phyloP scores from a whole-genome alignment of 2,888 invertebrate species.

The Stenchaetothrips biformis region DNA sequence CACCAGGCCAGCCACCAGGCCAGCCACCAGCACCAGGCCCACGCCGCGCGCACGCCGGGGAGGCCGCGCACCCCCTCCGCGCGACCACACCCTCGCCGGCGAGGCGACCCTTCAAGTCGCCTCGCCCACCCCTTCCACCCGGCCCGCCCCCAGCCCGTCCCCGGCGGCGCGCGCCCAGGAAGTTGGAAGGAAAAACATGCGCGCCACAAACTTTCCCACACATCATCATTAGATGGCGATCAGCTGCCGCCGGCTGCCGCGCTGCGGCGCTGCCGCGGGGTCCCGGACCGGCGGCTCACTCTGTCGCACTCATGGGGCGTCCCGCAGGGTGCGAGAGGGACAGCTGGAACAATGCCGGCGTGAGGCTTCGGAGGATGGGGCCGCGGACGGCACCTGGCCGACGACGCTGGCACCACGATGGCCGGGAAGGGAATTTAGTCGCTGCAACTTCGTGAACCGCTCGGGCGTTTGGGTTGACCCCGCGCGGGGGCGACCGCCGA shows the following conservation, averaged over 20 bases:
- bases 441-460: too few species aligned
- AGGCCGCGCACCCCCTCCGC: not conserved
- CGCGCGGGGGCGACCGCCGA: too few species aligned
- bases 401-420: too few species aligned
- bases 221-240: conserved; percentile 19
- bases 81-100: not conserved
- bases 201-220: conserved; percentile 6
- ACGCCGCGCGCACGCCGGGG: not conserved
- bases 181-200: conserved; percentile 23
- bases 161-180: not conserved
- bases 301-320: not conserved
- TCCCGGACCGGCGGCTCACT: not conserved
- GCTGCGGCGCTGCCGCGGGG: not conserved
- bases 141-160: not conserved
- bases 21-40: not conserved
- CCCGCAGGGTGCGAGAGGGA: too few species aligned
- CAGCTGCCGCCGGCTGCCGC: not conserved
- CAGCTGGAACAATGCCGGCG: too few species aligned
- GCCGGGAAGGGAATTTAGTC: too few species aligned
- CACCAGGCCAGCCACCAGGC: too few species aligned
- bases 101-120: not conserved
- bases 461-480: too few species aligned
- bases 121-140: not conserved
- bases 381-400: too few species aligned
- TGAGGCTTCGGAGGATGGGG: too few species aligned